Conservation (phyloP, 2,113 vertebrate genomes). For the Meriones unguiculatus region DNA sequence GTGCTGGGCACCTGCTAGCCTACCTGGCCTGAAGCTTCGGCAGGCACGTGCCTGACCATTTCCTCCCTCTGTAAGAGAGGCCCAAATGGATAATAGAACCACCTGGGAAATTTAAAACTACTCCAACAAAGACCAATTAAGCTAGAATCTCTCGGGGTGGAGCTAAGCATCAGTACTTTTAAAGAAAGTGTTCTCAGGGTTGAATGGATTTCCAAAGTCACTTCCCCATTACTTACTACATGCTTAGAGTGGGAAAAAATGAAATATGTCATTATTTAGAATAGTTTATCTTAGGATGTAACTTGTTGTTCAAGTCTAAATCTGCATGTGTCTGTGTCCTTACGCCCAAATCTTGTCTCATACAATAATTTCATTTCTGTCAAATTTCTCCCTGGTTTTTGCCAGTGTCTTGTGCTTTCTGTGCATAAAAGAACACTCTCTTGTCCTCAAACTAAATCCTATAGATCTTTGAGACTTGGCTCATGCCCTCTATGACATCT, state of each 20-base stretch:
- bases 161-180: slow-evolving; percentile 21
- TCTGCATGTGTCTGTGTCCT: background rate
- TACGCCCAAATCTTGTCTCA: background rate
- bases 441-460: background rate
- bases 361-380: background rate
- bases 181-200: slow-evolving; percentile 42
- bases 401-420: background rate
- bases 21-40: slow-evolving; percentile 53
- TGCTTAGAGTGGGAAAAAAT: background rate
- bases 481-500: background rate
- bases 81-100: slow-evolving; percentile 14
- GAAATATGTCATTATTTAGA: background rate
- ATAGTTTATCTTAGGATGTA: background rate
- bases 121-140: slow-evolving; percentile 41
- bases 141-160: background rate
- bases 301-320: background rate
- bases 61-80: slow-evolving; percentile 24
- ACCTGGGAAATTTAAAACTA: slow-evolving; percentile 45
- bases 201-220: slow-evolving; percentile 35
- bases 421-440: background rate
- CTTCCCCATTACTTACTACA: background rate
- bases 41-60: slow-evolving; percentile 47
- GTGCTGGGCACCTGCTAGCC: slow-evolving; percentile 71
- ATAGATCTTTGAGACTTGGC: background rate
- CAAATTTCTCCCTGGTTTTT: background rate